phyloP scores from a whole-genome alignment of 2,888 invertebrate genomes.

The Teleogryllus oceanicus region DNA sequence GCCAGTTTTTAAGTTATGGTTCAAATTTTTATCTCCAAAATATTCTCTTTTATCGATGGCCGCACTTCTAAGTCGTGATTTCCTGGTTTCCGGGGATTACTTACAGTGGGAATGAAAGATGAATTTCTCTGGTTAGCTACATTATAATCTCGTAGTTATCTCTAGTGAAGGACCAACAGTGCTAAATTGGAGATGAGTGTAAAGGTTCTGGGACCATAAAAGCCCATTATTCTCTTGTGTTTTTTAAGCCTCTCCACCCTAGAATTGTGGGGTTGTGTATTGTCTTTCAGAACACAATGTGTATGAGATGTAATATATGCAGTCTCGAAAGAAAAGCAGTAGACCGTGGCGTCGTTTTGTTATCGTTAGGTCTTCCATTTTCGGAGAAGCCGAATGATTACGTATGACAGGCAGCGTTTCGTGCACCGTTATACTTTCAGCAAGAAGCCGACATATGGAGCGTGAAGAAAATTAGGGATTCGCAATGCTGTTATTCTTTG shows the following conservation, averaged over 20 bases:
- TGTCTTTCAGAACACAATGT: background rate
- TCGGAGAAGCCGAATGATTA: background rate
- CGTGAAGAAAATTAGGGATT: no score
- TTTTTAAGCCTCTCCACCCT: background rate
- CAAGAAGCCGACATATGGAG: no score
- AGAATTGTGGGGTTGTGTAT: background rate
- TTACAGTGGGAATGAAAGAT: background rate
- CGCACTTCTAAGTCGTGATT: no score
- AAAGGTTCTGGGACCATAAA: background rate
- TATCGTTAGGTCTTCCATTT: background rate
- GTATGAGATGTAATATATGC: background rate
- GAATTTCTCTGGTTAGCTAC: background rate
- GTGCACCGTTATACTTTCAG: no score
- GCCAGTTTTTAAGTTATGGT: no score
- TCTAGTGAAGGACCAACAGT: background rate
- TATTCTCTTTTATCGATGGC: no score
- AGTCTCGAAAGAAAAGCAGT: background rate
- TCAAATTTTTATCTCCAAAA: no score
- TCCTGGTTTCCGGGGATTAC: background rate
- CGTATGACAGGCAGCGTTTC: background rate
- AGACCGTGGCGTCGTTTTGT: background rate
- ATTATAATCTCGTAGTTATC: background rate
- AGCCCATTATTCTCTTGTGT: background rate
- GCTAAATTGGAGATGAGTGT: background rate
- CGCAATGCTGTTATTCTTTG: no score